Evolutionary conservation across 2,888 invertebrate genomes (phyloP), one percentile per base, ranked within the genome.

Genomic region (Drosophila mercatorum): DNA sequence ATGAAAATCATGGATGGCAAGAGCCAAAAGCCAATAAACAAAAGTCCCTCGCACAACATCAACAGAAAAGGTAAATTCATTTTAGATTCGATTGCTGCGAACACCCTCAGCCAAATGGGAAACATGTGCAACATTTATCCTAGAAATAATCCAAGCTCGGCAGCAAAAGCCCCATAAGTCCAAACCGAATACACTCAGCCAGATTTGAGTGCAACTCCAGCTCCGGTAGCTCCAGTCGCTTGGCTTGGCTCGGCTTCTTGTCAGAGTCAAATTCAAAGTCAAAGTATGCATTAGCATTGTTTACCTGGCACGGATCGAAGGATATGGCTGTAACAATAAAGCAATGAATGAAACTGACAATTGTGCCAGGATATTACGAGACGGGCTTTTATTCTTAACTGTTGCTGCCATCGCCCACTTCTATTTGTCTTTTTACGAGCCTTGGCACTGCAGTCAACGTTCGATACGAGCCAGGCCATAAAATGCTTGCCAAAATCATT

Each of bases 231-330:
- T 57, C 14, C 28, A 8, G 2, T 11, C 5, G 17, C 49, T 34
- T 22, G 22, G 1, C 22, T 22, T 22, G 22, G 60, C 67, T 69
- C 56, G 51, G 58, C 51, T 31, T 65, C 65, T 59, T 69, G 40
- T 53, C 40, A 40, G 14, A 38, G 40, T 38, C 55, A 40, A 40
- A 38, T 72, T 52, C 66, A 70, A 68, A 76, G 72, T 55, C 69
- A 72, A 67, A 74, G 86, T 68, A 71, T 88, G 87, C 85, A 85
- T 85, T 88, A 81, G 84, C 69, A 78, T 83, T 86, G 85, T 83
- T 88, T 88, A 86, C 73, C 81, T 79, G 36, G 44, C 43, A 43
- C 11, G 43, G 43, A 26, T 40, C 51, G 22, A 58, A 43, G 57
- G 53, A 61, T 51, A 56, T 61, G 62, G 73, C 75, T 61, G 63